phyloP scores from a whole-genome alignment of 2,797 vertebrate genomes.

The Erpetoichthys calabaricus region DNA sequence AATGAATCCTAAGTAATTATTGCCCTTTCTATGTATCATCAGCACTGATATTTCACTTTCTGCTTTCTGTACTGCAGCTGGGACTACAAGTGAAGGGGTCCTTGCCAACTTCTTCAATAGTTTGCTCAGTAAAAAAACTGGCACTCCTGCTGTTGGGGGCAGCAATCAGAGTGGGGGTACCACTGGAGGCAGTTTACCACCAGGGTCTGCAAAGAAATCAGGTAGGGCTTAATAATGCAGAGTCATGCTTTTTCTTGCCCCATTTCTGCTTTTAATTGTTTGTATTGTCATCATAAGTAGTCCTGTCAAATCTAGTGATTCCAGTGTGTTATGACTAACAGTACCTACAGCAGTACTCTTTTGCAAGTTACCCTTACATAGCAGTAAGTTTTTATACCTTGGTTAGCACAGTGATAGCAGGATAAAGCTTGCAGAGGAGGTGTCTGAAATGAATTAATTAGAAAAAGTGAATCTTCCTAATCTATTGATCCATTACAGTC shows the following conservation, averaged over 20 bases:
- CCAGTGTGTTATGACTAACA: too few relatives aligned
- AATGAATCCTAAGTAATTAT: neutral
- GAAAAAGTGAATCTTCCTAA: too few relatives aligned
- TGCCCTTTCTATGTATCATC: constrained; percentile 9
- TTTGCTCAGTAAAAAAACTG: constrained; percentile 92
- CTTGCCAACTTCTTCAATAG: constrained; percentile 98
- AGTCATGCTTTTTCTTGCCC: constrained; percentile 3
- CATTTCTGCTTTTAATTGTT: too few relatives aligned
- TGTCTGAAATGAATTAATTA: too few relatives aligned
- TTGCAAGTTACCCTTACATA: too few relatives aligned
- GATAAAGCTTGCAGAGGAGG: too few relatives aligned
- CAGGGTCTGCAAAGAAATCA: constrained; percentile 86
- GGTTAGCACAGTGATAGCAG: too few relatives aligned
- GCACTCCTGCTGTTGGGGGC: constrained; percentile 66
- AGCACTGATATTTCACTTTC: neutral
- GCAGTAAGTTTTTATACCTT: too few relatives aligned
- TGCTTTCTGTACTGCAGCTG: constrained; percentile 39
- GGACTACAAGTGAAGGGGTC: constrained; percentile 94
- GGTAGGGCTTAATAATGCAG: constrained; percentile 40
- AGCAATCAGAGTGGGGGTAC: constrained; percentile 49
- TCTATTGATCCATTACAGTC: too few relatives aligned
- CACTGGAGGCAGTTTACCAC: constrained; percentile 64
- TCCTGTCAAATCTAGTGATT: too few relatives aligned
- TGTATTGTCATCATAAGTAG: too few relatives aligned
- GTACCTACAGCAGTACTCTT: too few relatives aligned